Conservation (phyloP, 2,113 vertebrate genomes). For the Erythrolamprus reginae region DNA sequence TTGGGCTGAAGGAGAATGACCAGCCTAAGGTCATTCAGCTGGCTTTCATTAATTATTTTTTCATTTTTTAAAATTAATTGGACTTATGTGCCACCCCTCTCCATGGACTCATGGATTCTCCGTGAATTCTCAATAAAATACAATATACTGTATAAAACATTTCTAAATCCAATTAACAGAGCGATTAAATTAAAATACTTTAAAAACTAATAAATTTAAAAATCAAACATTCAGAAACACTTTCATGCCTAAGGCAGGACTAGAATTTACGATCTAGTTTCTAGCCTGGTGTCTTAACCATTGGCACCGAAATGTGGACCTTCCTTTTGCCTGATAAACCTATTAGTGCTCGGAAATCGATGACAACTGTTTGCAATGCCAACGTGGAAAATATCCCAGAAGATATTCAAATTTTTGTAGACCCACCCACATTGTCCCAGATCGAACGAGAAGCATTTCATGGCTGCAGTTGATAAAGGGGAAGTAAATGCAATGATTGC, state of each 20-base stretch:
- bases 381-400: not conserved
- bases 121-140: no score
- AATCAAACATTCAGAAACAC: no score
- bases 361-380: not conserved
- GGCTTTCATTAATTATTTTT: no score
- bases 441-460: not conserved
- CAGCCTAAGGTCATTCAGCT: not conserved
- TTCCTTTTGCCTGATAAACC: not conserved
- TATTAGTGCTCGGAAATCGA: not conserved
- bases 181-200: no score
- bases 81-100: no score
- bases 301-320: not conserved
- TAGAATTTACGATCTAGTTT: not conserved
- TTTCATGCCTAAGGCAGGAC: not conserved
- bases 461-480: not conserved
- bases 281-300: not conserved
- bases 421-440: not conserved
- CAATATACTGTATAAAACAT: no score
- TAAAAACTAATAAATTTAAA: no score
- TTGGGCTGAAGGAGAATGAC: not conserved
- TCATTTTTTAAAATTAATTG: no score
- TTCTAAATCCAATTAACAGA: no score
- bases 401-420: not conserved
- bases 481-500: no score
- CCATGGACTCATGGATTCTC: no score